Conservation (phyloP, 2,888 invertebrate genomes). For the Caenorhabditis zanzibari region DNA sequence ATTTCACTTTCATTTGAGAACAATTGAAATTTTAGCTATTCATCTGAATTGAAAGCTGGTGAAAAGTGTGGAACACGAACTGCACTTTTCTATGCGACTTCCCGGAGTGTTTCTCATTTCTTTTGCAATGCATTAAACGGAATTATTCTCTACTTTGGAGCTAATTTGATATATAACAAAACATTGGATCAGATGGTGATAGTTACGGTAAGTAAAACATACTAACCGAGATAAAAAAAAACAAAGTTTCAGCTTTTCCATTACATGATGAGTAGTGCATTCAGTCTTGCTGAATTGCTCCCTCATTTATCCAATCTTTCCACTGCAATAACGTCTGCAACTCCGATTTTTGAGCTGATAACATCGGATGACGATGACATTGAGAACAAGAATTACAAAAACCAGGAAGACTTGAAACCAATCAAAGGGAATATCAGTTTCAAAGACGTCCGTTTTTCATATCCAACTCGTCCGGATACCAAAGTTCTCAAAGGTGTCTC, state of each 20-base stretch:
- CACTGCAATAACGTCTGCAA: constrained; percentile 28
- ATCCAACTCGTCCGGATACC: constrained; percentile 84
- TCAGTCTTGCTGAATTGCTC: constrained; percentile 37
- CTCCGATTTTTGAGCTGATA: constrained; percentile 44
- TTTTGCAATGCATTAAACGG: constrained; percentile 82
- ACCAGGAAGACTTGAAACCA: constrained; percentile 78
- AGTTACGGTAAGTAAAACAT: constrained; percentile 14
- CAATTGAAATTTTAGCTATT: constrained; percentile 70
- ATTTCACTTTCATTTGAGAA: too few species aligned
- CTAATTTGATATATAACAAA: constrained; percentile 65
- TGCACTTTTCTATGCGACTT: constrained; percentile 79
- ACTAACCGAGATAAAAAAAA: background rate
- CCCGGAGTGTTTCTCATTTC: constrained; percentile 81
- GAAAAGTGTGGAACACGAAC: constrained; percentile 72
- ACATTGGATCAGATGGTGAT: constrained; percentile 8
- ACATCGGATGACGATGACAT: constrained; percentile 53
- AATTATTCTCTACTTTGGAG: constrained; percentile 74
- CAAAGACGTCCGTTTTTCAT: constrained; percentile 84
- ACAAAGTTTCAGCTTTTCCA: constrained; percentile 27
- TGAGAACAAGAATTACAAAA: constrained; percentile 61
- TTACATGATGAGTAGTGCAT: constrained; percentile 39
- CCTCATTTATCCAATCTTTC: constrained; percentile 30
- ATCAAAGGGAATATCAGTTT: constrained; percentile 84
- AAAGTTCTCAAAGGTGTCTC: constrained; percentile 73
- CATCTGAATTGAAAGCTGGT: constrained; percentile 69